phyloP scores from a whole-genome alignment of 1,140 invertebrate species.

The Elysia chlorotica region DNA sequence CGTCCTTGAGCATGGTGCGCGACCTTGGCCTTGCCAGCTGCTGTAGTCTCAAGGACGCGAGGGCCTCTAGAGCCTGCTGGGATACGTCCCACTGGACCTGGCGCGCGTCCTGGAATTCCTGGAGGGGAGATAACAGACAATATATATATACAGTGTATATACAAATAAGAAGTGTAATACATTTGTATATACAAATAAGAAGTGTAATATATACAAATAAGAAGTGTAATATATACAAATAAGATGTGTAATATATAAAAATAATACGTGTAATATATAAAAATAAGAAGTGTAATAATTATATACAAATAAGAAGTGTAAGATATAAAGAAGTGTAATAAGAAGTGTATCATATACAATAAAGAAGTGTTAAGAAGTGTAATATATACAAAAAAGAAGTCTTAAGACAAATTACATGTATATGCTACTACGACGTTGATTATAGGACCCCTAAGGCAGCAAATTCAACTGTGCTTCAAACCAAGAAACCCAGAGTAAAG shows the following conservation, averaged over 20 bases:
- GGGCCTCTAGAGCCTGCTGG: conserved; percentile 40
- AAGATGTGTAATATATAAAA: no score
- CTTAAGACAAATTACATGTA: neutral
- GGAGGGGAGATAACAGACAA: no score
- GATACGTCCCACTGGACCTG: conserved; percentile 45
- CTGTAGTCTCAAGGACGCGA: conserved; percentile 44
- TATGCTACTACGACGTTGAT: neutral
- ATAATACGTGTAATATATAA: no score
- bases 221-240: no score
- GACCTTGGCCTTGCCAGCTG: conserved; percentile 49
- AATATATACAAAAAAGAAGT: neutral
- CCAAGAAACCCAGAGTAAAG: neutral
- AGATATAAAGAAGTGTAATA: no score
- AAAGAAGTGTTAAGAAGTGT: neutral
- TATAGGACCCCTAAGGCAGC: neutral
- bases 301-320: no score
- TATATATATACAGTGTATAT: no score
- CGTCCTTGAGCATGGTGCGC: conserved; percentile 48
- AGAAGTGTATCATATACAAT: no score
- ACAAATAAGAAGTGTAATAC: no score
- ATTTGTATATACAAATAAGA: no score
- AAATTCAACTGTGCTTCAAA: neutral
- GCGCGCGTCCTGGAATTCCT: conserved; percentile 37
- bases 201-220: no score
- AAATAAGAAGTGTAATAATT: no score